These are phyloP conservation scores for Pyralis farinalis DNA, from an alignment of 2,888 invertebrate genomes.

Conservation along the genomic window DNA sequence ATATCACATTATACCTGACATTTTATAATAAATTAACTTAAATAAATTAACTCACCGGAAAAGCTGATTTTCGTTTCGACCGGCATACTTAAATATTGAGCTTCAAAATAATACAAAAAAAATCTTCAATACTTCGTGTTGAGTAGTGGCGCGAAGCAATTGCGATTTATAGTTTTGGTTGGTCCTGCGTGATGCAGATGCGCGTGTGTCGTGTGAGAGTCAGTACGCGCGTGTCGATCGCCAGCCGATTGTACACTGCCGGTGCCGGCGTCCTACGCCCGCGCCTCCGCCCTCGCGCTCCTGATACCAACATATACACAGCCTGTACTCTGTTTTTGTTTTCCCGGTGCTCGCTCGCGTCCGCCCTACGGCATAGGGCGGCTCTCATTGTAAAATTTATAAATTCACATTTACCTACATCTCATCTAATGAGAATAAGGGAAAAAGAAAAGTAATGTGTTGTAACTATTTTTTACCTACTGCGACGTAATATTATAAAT, in stretches of 20 bases:
- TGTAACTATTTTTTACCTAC: no score
- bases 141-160: conserved; percentile 18
- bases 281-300: conserved; percentile 48
- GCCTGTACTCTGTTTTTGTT: conserved; percentile 39
- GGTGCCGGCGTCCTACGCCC: conserved; percentile 34
- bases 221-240: conserved; percentile 50
- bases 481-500: no score
- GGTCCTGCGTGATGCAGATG: conserved; percentile 43
- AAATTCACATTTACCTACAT: no score
- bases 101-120: conserved; percentile 9
- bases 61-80: conserved; percentile 76
- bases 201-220: conserved; percentile 30
- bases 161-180: conserved; percentile 23
- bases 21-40: no score
- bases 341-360: conserved; percentile 32
- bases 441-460: no score
- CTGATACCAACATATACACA: conserved; percentile 35
- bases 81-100: conserved; percentile 50
- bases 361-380: conserved; percentile 23
- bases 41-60: conserved; percentile 65
- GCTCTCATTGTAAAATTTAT: conserved; percentile 16
- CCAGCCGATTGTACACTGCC: conserved; percentile 62
- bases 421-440: no score
- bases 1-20: no score
- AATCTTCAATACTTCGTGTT: conserved; percentile 18